These are phyloP conservation scores for Caenorhabditis sp. DNA, from an alignment of 2,888 invertebrate genomes.

Conservation along the genomic window DNA sequence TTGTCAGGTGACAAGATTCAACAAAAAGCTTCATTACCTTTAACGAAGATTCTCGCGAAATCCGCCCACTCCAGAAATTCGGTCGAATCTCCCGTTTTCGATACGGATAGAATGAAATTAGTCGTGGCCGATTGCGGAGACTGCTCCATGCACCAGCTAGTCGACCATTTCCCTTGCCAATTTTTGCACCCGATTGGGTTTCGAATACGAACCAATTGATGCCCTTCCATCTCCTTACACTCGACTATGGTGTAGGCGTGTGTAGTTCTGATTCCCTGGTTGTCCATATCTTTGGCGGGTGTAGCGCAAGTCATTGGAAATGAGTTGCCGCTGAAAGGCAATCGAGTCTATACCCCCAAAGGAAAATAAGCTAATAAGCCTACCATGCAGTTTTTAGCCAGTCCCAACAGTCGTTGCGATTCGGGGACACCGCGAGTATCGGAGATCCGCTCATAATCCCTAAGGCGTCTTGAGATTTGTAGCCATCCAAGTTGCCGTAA, in stretches of 20 bases:
- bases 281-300: background rate
- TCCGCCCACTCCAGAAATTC: background rate
- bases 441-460: background rate
- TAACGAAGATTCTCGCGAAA: background rate
- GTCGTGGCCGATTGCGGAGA: too few relatives aligned
- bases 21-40: too few relatives aligned
- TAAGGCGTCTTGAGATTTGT: background rate
- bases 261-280: background rate
- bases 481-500: background rate
- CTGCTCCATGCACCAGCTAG: background rate
- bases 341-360: too few relatives aligned
- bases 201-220: background rate
- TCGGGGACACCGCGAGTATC: too few relatives aligned
- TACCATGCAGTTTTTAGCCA: background rate
- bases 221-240: background rate
- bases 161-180: conserved; percentile 5
- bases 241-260: background rate
- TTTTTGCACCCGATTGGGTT: background rate
- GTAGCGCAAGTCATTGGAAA: conserved; percentile 1
- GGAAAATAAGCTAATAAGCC: too few relatives aligned
- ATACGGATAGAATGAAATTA: background rate
- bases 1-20: too few relatives aligned
- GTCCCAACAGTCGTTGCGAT: background rate
- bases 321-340: too few relatives aligned
- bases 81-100: background rate